Base-by-base conservation (phyloP, 2,888 invertebrate species). In the Zootermopsis nevadensis region DNA sequence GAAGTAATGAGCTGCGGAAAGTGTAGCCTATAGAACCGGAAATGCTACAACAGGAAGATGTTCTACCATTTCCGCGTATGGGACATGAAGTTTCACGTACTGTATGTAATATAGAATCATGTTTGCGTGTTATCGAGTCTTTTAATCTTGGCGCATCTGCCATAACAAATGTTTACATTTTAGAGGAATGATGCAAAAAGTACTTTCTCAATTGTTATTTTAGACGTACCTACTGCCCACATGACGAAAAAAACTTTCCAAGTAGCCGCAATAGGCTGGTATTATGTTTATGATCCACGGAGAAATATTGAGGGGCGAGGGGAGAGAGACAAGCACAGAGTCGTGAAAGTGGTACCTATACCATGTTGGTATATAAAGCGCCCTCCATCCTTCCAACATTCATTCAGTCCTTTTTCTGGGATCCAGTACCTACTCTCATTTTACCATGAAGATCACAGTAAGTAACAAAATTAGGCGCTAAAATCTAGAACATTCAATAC, bases 151-250 rank as follows among this genome's bases (percentile, higher is more conserved):
- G 60, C n/a, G 60, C 60, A 60, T 38, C 76, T 76, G 27, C 76
- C 38, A 76, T 76, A 76, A 76, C 48, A 38, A 76, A 35, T 76
- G 76, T 76, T 74, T 76, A 48, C 42, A 42, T 38, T 76, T 30
- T 30, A 76, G 19, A 6, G 76, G 42, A 38, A 76, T 76, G 76
- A 42, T 76, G 48, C 38, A 38, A 42, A 76, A 76, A 48, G 42
- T 42, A 76, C 76, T 76, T 76, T 76, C 76, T 48, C 76, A 76
- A 76, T 76, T 76, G 76, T 76, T 42, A 27, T 60, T 60, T 60
- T 15, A 60, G 60, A 27, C 48, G 4, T 48, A 48, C 48, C 60
- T n/a, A 60, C 60, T 60, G 12, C 60, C 60, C 27, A 60, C 12
- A 60, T 60, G 60, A 27, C 10, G 60, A 60, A 60, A 60, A 27